Percentiles rank a stretch among this genome's conserved stretches.
These are phyloP conservation scores for Leucoraja ocellata DNA, from an alignment of 2,797 vertebrate genomes.

Conservation along the genomic window DNA sequence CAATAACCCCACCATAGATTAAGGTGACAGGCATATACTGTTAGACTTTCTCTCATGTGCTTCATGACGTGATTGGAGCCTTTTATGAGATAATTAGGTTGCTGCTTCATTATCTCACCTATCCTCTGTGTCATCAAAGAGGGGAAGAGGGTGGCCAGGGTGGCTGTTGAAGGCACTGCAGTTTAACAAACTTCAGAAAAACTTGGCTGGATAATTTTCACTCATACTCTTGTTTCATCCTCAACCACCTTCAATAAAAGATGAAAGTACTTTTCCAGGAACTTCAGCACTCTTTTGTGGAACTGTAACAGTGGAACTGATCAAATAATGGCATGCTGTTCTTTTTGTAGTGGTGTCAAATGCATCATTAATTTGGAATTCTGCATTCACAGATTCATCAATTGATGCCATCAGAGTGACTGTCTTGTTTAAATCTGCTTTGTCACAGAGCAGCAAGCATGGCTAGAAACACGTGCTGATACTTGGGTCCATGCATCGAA, in stretches of 20 bases:
- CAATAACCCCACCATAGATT: neutral
- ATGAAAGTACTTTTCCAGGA: neutral
- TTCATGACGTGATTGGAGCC: neutral
- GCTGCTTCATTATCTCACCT: neutral
- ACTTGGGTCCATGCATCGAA: conserved; percentile 53
- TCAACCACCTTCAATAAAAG: neutral
- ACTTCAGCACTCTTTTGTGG: neutral
- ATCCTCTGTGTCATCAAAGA: neutral
- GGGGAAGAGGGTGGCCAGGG: neutral
- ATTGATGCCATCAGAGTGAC: neutral
- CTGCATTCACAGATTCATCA: neutral
- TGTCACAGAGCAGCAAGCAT: conserved; percentile 49
- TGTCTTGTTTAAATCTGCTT: conserved; percentile 49
- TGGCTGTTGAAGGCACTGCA: neutral
- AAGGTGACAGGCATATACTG: neutral
- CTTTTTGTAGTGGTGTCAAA: neutral
- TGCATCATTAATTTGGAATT: neutral
- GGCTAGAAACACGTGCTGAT: conserved; percentile 57
- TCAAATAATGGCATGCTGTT: neutral
- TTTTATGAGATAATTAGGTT: neutral
- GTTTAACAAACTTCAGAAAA: too few relatives aligned
- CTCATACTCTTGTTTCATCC: neutral
- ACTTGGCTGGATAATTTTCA: neutral
- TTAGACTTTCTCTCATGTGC: neutral
- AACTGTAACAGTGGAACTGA: neutral